phyloP scores from a whole-genome alignment of 2,113 vertebrate species.

The Dendrocopos noguchii region DNA sequence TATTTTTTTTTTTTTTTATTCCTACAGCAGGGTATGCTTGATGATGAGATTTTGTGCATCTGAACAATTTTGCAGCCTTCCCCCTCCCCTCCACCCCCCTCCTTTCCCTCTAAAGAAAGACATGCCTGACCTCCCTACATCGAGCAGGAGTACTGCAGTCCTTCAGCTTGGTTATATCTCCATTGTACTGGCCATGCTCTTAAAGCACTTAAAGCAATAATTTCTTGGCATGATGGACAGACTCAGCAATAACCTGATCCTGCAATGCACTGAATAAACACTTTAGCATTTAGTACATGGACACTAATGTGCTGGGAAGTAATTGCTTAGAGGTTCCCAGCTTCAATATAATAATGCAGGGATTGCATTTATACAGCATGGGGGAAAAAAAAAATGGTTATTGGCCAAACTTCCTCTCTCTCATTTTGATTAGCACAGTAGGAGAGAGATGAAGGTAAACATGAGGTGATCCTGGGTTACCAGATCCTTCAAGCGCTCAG shows the following conservation, averaged over 20 bases:
- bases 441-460: not conserved
- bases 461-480: not conserved
- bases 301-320: slow-evolving; percentile 68
- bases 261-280: slow-evolving; percentile 73
- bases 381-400: not conserved
- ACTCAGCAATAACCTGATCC: slow-evolving; percentile 73
- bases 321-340: slow-evolving; percentile 73
- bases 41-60: slow-evolving; percentile 39
- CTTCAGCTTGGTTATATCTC: slow-evolving; percentile 11
- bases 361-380: slow-evolving; percentile 55
- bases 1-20: not conserved
- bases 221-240: slow-evolving; percentile 72
- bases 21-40: not conserved
- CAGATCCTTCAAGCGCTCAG: not conserved
- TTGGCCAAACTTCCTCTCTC: slow-evolving; percentile 24
- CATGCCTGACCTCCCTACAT: not conserved
- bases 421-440: slow-evolving; percentile 43
- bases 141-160: not conserved
- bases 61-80: not conserved
- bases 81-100: too few species aligned
- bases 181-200: slow-evolving; percentile 39
- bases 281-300: slow-evolving; percentile 73
- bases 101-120: not conserved
- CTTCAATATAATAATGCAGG: slow-evolving; percentile 67
- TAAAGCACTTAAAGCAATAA: slow-evolving; percentile 65